Base-by-base conservation (phyloP, 1,140 invertebrate species). In the Mesaphorura yosii region DNA sequence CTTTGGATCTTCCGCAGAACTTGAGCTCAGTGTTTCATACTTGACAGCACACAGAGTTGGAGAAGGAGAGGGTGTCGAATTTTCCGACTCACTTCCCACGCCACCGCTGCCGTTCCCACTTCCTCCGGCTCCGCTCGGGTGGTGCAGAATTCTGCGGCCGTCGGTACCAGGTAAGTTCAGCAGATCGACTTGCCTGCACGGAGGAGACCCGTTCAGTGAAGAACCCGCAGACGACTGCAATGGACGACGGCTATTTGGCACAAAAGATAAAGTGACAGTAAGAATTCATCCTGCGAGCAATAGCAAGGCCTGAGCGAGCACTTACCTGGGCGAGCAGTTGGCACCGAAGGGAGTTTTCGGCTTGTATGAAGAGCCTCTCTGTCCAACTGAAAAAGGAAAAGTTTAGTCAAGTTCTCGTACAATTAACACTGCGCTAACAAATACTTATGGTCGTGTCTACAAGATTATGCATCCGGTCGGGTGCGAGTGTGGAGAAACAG, bases 91-190 rank as follows among this genome's bases (percentile, higher is more conserved):
- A n/a, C 53, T 57, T 27, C 12, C 29, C 49, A 51, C 28, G 15
- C 73, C 23, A 66, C 63, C 44, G 66, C 68, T 20, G 76, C 76
- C 10, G n/a, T 34, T 34, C 31, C 31, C 31, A 34, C n/a, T 51
- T 78, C 75, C 56, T 71, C 75, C 17, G 66, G 67, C n/a, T n/a
- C n/a, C n/a, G n/a, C n/a, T n/a, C n/a, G n/a, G n/a, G n/a, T n/a
- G n/a, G n/a, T n/a, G n/a, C n/a, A n/a, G n/a, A n/a, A n/a, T n/a
- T n/a, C n/a, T n/a, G n/a, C n/a, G n/a, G n/a, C n/a, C 17, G 71
- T 73, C n/a, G 72, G 70, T 51, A 72, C 70, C 2, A 67, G 72
- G 61, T 14, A 69, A 54, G 15, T 68, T 66, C 49, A 69, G 45
- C 17, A 25, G 34, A 29, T 52, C 45, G 27, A 53, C 28, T 40